phyloP scores from a whole-genome alignment of 2,888 invertebrate genomes.

The Aquatica leii region DNA sequence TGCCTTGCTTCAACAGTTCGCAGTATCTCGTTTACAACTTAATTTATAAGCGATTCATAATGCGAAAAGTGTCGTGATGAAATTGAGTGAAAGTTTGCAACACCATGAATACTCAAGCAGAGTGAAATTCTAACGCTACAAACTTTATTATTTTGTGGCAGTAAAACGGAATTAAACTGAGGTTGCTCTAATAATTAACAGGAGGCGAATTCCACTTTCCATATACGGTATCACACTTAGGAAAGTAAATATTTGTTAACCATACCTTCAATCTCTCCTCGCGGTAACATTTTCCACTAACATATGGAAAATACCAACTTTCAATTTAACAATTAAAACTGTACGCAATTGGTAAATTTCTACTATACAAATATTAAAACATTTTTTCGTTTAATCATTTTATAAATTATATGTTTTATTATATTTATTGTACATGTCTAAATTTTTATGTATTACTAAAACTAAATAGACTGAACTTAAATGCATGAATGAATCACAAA shows the following conservation, averaged over 20 bases:
- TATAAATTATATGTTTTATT: too few species aligned
- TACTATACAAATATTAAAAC: too few species aligned
- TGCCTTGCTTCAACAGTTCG: conserved; percentile 50
- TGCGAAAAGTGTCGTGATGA: conserved; percentile 57
- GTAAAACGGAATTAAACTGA: conserved; percentile 43
- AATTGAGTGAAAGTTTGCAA: conserved; percentile 58
- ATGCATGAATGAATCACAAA: too few species aligned
- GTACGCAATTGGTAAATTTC: too few species aligned
- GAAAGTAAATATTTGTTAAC: conserved; percentile 32
- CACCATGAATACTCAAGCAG: conserved; percentile 44
- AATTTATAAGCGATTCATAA: conserved; percentile 61
- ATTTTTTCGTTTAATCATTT: too few species aligned
- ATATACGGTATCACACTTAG: conserved; percentile 27
- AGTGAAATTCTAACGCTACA: conserved; percentile 40
- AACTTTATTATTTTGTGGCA: conserved; percentile 44
- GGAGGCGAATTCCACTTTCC: conserved; percentile 23
- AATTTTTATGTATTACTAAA: too few species aligned
- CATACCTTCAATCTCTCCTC: conserved; percentile 17
- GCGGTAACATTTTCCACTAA: too few species aligned
- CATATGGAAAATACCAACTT: too few species aligned
- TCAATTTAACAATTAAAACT: too few species aligned
- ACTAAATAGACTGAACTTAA: too few species aligned
- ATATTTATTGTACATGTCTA: too few species aligned
- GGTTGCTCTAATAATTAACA: conserved; percentile 37
- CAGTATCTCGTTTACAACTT: conserved; percentile 53